phyloP scores from a whole-genome alignment of 2,113 vertebrate genomes.

The Microtus richardsoni region DNA sequence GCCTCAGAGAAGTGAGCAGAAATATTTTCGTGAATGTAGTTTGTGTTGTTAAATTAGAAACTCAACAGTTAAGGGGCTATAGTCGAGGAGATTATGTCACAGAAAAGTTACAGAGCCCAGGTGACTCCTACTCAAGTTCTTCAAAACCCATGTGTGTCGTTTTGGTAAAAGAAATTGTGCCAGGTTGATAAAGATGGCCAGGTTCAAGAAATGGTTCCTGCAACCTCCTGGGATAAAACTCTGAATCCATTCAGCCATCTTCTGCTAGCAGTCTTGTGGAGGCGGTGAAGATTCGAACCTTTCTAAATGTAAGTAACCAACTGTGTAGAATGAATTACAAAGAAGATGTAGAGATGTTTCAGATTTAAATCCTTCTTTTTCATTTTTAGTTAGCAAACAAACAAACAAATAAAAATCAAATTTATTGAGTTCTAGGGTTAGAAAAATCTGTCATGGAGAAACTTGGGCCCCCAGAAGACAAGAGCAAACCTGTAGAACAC shows the following conservation, averaged over 20 bases:
- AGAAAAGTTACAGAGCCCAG: background rate
- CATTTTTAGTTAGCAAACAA: conserved; percentile 9
- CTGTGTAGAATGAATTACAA: conserved; percentile 41
- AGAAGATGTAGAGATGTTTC: background rate
- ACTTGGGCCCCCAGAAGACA: background rate
- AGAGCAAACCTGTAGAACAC: conserved; percentile 39
- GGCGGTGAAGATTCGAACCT: background rate
- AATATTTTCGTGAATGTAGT: conserved; percentile 8
- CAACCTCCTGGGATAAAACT: conserved; percentile 11
- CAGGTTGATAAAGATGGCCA: background rate
- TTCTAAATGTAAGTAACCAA: conserved; percentile 15
- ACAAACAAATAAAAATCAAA: background rate
- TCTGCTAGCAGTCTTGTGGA: background rate
- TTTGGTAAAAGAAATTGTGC: conserved; percentile 29
- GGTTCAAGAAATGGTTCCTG: conserved; percentile 9
- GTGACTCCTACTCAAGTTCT: background rate
- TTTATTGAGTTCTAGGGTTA: conserved; percentile 40
- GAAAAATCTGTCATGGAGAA: conserved; percentile 15
- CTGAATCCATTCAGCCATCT: conserved; percentile 31
- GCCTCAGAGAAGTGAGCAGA: background rate
- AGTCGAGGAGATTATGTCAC: background rate
- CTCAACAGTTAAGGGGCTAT: background rate
- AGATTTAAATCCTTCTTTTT: background rate
- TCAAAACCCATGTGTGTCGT: background rate
- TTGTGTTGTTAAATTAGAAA: background rate